phyloP scores from a whole-genome alignment of 2,113 vertebrate species.

The Protobothrops mucrosquamatus region DNA sequence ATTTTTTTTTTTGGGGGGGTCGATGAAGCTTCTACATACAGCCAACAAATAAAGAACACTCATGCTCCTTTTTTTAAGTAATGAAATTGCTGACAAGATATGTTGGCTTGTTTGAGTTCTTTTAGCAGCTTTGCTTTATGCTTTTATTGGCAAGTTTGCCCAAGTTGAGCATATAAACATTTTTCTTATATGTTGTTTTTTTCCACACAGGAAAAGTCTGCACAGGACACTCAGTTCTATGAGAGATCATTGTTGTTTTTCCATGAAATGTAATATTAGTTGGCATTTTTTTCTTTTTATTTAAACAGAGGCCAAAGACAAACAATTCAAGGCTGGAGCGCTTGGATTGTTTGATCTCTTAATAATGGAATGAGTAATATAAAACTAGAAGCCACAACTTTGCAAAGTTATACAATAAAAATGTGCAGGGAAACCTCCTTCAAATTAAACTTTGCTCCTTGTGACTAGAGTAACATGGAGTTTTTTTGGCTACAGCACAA shows the following conservation, averaged over 20 bases:
- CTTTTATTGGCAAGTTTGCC: constrained; percentile 69
- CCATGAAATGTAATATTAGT: constrained; percentile 37
- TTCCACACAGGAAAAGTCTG: constrained; percentile 64
- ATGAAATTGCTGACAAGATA: constrained; percentile 62
- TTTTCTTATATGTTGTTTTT: constrained; percentile 51
- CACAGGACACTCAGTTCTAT: constrained; percentile 58
- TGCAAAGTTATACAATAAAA: not conserved
- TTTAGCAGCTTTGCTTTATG: constrained; percentile 52
- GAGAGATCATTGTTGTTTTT: constrained; percentile 55
- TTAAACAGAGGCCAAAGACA: not conserved
- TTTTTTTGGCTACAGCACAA: not conserved
- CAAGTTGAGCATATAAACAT: constrained; percentile 63
- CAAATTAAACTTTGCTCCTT: not conserved
- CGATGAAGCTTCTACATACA: constrained; percentile 46
- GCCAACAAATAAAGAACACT: constrained; percentile 51
- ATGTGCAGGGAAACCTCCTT: not conserved
- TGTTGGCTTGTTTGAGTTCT: constrained; percentile 63
- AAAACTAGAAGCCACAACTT: not conserved
- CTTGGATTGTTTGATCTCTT: not conserved
- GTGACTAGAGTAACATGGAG: not conserved
- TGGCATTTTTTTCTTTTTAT: not conserved
- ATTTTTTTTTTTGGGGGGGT: constrained; percentile 47
- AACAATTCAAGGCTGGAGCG: not conserved
- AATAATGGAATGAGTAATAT: not conserved
- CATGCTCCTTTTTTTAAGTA: not conserved